Conservation (phyloP, 1,140 invertebrate species). For the Drosophila virilis region DNA sequence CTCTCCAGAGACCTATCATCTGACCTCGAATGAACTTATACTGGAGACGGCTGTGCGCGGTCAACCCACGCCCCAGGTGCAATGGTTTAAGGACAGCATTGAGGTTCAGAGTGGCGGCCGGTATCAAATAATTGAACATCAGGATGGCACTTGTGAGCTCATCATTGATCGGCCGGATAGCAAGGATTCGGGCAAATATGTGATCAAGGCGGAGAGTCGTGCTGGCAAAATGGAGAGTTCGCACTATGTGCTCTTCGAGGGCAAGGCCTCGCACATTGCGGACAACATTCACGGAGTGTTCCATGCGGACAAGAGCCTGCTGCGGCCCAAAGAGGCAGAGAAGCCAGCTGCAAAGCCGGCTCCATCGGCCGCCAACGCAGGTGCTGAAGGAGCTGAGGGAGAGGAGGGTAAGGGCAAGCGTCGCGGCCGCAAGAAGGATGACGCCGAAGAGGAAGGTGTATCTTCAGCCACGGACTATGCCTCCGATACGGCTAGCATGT, state of each 20-base stretch:
- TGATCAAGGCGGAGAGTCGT: conserved; percentile 74
- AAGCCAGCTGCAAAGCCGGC: conserved; percentile 46
- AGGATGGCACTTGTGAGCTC: conserved; percentile 77
- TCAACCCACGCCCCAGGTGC: conserved; percentile 90
- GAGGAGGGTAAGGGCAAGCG: conserved; percentile 63
- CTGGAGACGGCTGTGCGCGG: conserved; percentile 88
- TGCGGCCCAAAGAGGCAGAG: conserved; percentile 72
- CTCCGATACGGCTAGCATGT: conserved; percentile 73
- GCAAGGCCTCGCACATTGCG: conserved; percentile 73
- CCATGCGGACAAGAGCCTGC: conserved; percentile 78
- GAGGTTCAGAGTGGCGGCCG: conserved; percentile 84
- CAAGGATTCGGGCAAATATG: conserved; percentile 80
- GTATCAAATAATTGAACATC: conserved; percentile 68
- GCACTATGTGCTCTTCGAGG: conserved; percentile 77
- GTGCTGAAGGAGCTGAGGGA: conserved; percentile 47
- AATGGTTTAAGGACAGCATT: conserved; percentile 93
- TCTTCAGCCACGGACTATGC: conserved; percentile 69
- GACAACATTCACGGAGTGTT: conserved; percentile 84
- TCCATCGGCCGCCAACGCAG: conserved; percentile 27
- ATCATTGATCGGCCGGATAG: conserved; percentile 74
- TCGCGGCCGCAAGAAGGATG: conserved; percentile 62
- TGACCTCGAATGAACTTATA: conserved; percentile 80
- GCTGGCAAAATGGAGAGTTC: conserved; percentile 78
- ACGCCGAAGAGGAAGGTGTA: conserved; percentile 52
- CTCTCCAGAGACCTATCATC: conserved; percentile 76